Base-by-base conservation (phyloP, 2,113 vertebrate species). In the Osmerus eperlanus region DNA sequence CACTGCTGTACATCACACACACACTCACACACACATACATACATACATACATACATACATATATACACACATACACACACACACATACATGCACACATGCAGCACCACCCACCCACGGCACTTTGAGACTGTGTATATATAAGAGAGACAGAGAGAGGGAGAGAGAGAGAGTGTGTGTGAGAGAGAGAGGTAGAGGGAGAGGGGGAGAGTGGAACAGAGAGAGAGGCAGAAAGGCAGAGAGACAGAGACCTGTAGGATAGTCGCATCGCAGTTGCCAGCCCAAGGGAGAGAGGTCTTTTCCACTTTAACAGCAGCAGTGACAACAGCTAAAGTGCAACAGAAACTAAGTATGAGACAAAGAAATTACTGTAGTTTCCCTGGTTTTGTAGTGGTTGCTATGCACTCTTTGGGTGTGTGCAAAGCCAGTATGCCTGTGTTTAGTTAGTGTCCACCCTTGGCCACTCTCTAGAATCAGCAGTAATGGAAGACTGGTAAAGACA, bases 41-140 rank as follows among this genome's bases (percentile, higher is more conserved):
- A 68, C 13, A 65, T 14, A 32, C 14, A 36, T 3, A 21, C 16
- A 66, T 0, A 66, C 52, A 54, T 16, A 63, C n/a, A 63, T 6
- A 67, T 4, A 67, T 21, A 67, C 19, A 67, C 36, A 67, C 3
- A 63, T 19, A 28, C 21, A 63, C 1, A 63, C 9, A 63, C 61
- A 63, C 3, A 64, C 21, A 64, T 15, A 64, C 62, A 64, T 21
- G 32, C 58, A 64, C 13, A 67, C 68, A 72, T 52, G 76, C 56
- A 65, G 73, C 68, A 68, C 67, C 63, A 80, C 62, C 52, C 73
- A 53, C 71, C 65, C 76, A 78, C 25, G 25, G 25, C 25, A 28
- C 25, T 28, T 58, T 56, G n/a, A 56, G 54, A 56, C 15, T 18
- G 54, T 18, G 16, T 18, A n/a, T 15, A 18, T 54, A 54, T 7